Base-by-base conservation (phyloP, 2,797 vertebrate genomes). In the Saxicola maurus region DNA sequence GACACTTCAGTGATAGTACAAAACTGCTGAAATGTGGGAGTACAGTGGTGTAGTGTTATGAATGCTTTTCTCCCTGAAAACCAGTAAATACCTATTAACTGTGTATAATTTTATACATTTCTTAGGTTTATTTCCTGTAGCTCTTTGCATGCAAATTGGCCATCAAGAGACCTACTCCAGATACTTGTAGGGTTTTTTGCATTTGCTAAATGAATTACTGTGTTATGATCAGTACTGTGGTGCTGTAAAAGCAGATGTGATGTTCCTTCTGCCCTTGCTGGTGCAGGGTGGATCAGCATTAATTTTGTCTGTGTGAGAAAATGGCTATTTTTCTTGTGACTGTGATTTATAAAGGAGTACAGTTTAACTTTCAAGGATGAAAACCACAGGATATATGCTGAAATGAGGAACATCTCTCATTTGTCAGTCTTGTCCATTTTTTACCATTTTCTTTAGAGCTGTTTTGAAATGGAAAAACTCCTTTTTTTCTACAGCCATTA, bases 321-420 rank as follows among this genome's bases (percentile, higher is more conserved):
- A 71, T 1, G 1, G 12, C 51, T 21, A 1, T 87, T 80, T 91
- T 91, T 72, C 59, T 85, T 1, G 0, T 68, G 48, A 27, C 61
- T 86, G 17, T 64, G 60, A 40, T 74, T 86, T 81, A 37, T 64
- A 64, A 72, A 81, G 43, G 43, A 31, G 61, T 81, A 45, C 25
- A 20, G 49, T 80, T 85, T 55, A 82, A 59, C 25, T 77, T 79
- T 64, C 31, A 57, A 57, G 82, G 38, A 27, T 51, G 37, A 82
- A 79, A 93, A 57, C 0, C 15, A 40, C 30, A 64, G 42, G 20
- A 37, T 65, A 18, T 53, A 6, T 45, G 17, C 27, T 71, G 61
- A 86, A 88, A 80, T 52, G 28, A 68, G 40, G 13, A 88, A 57
- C 33, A 23, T 71, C 23, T 67, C 75, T 91, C 64, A 60, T 61